Conservation (phyloP, 1,140 invertebrate genomes). For the Zelostemma sp. region DNA sequence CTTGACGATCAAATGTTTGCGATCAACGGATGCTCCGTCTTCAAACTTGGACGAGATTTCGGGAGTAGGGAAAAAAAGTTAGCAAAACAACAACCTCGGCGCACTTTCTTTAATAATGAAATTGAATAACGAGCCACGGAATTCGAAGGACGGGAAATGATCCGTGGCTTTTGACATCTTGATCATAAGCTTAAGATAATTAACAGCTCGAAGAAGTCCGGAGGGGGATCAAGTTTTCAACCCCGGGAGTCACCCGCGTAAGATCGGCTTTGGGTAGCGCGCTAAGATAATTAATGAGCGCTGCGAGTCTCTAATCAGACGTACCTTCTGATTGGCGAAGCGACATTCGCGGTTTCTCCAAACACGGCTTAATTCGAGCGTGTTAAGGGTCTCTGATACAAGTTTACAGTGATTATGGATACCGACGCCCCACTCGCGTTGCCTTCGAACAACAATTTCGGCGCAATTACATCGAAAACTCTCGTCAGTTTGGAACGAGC, state of each 20-base stretch:
- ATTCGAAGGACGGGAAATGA: too few relatives aligned
- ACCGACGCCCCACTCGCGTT: not conserved
- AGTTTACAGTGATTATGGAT: slow-evolving; percentile 22
- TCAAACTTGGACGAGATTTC: too few relatives aligned
- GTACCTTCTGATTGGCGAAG: slow-evolving; percentile 58
- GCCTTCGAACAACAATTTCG: slow-evolving; percentile 25
- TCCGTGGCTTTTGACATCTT: slow-evolving; percentile 39
- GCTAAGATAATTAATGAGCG: slow-evolving; percentile 58
- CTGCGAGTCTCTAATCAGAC: slow-evolving; percentile 63
- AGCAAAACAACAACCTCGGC: too few relatives aligned
- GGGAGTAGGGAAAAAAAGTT: too few relatives aligned
- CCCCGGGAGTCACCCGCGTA: slow-evolving; percentile 33
- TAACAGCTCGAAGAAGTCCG: slow-evolving; percentile 34
- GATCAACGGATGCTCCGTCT: too few relatives aligned
- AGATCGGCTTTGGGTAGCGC: slow-evolving; percentile 47
- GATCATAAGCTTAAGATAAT: slow-evolving; percentile 48
- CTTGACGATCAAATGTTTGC: not conserved
- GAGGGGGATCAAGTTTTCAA: slow-evolving; percentile 47
- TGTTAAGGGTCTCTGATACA: slow-evolving; percentile 33
- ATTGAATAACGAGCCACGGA: too few relatives aligned
- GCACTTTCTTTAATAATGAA: too few relatives aligned
- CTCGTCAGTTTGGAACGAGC: not conserved
- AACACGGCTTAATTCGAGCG: slow-evolving; percentile 58
- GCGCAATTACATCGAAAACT: slow-evolving; percentile 17
- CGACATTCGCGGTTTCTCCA: slow-evolving; percentile 43